A percentile compares a stretch with the other conserved stretches of the same genome.
These are phyloP conservation scores for Camarhynchus parvulus DNA, from an alignment of 2,113 vertebrate genomes.

Conservation along the genomic window DNA sequence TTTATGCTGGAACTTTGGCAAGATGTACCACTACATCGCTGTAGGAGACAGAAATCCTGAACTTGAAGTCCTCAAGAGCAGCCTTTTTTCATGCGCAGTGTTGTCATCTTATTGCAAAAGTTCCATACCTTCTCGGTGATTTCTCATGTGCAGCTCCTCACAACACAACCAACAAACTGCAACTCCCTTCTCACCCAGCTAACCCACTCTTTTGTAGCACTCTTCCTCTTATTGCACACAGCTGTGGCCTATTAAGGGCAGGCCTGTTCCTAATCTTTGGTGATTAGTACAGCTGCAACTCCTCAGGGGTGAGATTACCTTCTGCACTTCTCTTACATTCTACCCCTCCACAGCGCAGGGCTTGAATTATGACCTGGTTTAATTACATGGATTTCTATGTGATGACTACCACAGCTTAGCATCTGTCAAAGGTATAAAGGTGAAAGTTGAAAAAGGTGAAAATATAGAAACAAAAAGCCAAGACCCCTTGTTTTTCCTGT, in stretches of 20 bases:
- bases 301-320: no score
- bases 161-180: no score
- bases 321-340: no score
- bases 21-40: neutral
- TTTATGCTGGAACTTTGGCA: neutral
- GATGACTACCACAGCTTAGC: neutral
- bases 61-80: neutral
- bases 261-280: no score
- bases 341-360: neutral
- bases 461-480: neutral
- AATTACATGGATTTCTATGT: neutral
- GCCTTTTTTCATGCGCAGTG: neutral
- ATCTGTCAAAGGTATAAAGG: neutral
- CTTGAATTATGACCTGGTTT: neutral
- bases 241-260: no score
- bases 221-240: no score
- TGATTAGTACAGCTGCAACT: no score
- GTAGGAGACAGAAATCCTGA: neutral
- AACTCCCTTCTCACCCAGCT: no score
- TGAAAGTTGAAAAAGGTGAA: neutral
- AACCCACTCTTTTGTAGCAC: no score
- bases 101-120: no score
- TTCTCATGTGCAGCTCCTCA: no score
- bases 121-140: no score
- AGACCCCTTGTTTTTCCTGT: neutral